Evolutionary conservation across 2,888 invertebrate genomes (phyloP), one percentile per base, ranked within the genome.

Genomic region (Escarpia spicata): DNA sequence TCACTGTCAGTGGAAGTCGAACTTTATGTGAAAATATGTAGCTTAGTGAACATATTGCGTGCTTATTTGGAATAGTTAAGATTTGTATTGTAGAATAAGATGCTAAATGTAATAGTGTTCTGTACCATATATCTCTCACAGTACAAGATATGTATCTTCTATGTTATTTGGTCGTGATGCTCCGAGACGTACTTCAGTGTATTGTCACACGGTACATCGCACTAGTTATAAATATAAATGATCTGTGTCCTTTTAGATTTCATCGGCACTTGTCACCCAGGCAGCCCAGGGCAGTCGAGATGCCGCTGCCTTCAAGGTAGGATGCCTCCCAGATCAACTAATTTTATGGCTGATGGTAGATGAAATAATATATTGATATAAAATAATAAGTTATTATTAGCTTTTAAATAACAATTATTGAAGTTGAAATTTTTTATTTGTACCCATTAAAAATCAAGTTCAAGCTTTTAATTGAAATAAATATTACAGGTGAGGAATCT

Each of bases 251-350:
- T 3, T 93, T 60, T 93, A 96, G 95, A 94, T 96, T 58, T 94
- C 95, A 43, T 95, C 95, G 91, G 95, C 95, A 94, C 93, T 96
- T 91, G 95, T 95, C 58, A 93, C 94, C 60, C 94, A 95, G 92
- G 95, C 96, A 0, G 94, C 95, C 91, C 94, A 95, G 92, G 95
- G 95, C 26, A 93, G 94, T 89, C 94, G 93, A 91, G 95, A 95
- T 89, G 95, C 95, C 37, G 95, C 94, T n/a, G 94, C 75, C 75
- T 93, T 93, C 92, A 92, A 89, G 92, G 93, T 93, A 91, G 43
- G 37, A 75, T 75, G 75, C n/a, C 19, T 75, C 75, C 75, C 19
- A 26, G 19, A 31, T 44, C 19, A 19, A 31, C 91, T 44, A 91
- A 91, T 26, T 19, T 31, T 37, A 75, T 75, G 26, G 19, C 26